A percentile compares a stretch with the other conserved stretches of the same genome.
phyloP scores from a whole-genome alignment of 2,797 vertebrate species.

The Heteromormyrus szaboi region DNA sequence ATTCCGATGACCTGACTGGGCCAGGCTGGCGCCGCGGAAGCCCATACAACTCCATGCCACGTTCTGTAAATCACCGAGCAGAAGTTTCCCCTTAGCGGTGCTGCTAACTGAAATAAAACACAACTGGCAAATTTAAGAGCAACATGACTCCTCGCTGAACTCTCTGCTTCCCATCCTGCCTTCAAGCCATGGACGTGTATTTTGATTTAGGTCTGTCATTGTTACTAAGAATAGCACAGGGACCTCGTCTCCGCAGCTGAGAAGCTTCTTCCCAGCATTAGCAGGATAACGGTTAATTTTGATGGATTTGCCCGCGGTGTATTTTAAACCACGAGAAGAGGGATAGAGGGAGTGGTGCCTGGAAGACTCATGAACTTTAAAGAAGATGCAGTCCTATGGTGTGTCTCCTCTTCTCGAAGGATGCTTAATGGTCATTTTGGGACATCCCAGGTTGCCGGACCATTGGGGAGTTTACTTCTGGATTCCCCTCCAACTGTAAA shows the following conservation, averaged over 20 bases:
- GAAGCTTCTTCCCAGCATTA: neutral
- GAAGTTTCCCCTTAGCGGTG: conserved; percentile 26
- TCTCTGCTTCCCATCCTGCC: conserved; percentile 41
- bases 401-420: neutral
- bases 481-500: conserved; percentile 15
- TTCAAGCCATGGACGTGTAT: neutral
- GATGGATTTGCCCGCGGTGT: conserved; percentile 45
- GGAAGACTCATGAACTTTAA: neutral
- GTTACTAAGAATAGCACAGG: conserved; percentile 37
- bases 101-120: conserved; percentile 30
- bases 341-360: neutral
- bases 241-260: neutral
- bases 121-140: conserved; percentile 36
- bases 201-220: conserved; percentile 51
- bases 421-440: neutral
- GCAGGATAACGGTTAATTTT: conserved; percentile 31
- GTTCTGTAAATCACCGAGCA: conserved; percentile 23
- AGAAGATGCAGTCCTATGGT: neutral
- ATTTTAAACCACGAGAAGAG: conserved; percentile 31
- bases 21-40: neutral
- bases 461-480: neutral
- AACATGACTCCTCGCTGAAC: conserved; percentile 49
- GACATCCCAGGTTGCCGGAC: neutral
- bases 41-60: neutral
- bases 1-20: neutral